These are phyloP conservation scores for Jaculus jaculus DNA, from an alignment of 2,113 vertebrate genomes.

Conservation along the genomic window DNA sequence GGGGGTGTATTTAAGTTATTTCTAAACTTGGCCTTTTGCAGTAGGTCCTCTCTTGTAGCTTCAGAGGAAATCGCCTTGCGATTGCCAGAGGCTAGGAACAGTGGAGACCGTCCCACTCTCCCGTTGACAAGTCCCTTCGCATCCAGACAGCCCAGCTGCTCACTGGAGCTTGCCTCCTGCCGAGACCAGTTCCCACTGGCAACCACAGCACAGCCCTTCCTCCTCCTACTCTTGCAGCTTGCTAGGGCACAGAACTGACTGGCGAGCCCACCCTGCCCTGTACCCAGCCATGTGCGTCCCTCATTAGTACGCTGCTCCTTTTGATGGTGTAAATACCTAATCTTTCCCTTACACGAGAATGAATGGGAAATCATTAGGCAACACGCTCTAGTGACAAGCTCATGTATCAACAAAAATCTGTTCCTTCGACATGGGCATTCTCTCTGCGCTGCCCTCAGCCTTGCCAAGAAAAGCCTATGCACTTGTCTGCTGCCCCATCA, in stretches of 20 bases:
- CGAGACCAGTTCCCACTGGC: not conserved
- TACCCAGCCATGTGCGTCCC: not conserved
- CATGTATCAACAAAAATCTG: constrained; percentile 68
- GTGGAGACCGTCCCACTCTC: not conserved
- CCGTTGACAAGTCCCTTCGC: not conserved
- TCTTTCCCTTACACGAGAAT: constrained; percentile 72
- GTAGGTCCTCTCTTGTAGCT: not conserved
- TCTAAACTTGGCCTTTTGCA: constrained; percentile 37
- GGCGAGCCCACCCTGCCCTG: not conserved
- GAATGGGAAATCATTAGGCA: constrained; percentile 80
- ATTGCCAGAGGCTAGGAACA: not conserved
- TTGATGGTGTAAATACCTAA: constrained; percentile 72
- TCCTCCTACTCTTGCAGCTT: not conserved
- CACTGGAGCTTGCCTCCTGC: not conserved
- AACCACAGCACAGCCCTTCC: not conserved
- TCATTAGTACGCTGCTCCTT: constrained; percentile 71
- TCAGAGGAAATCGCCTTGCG: not conserved
- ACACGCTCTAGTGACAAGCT: constrained; percentile 71
- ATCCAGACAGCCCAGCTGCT: not conserved
- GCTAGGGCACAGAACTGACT: not conserved
- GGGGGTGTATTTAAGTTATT: not conserved
- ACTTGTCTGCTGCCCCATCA: constrained; percentile 59
- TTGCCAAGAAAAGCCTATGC: not conserved
- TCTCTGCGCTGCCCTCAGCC: not conserved
- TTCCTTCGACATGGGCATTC: constrained; percentile 58